phyloP scores from a whole-genome alignment of 2,113 vertebrate genomes.

The Prunella himalayana region DNA sequence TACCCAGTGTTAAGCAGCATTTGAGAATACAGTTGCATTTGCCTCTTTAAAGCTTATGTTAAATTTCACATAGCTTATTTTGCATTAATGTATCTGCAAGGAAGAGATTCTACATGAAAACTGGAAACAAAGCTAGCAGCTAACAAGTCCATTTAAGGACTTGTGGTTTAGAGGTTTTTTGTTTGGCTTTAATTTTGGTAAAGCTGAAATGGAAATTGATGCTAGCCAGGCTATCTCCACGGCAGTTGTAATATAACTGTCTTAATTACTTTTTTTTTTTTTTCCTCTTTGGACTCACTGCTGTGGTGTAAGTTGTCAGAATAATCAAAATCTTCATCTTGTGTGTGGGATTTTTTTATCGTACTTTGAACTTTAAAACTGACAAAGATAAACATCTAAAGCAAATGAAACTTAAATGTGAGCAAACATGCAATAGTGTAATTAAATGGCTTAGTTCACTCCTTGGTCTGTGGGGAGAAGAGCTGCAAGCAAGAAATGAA shows the following conservation, averaged over 20 bases:
- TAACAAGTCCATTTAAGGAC: neutral
- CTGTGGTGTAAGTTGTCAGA: neutral
- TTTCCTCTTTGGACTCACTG: neutral
- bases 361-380: neutral
- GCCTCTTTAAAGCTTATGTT: neutral
- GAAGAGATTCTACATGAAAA: neutral
- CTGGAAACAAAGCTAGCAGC: neutral
- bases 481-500: neutral
- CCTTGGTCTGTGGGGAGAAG: neutral
- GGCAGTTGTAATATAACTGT: neutral
- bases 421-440: neutral
- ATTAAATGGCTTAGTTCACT: neutral
- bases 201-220: neutral
- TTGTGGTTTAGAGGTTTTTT: neutral
- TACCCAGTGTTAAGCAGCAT: neutral
- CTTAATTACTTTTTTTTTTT: neutral
- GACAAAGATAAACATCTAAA: neutral
- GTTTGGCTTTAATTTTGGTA: neutral
- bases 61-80: neutral
- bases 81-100: neutral
- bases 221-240: neutral
- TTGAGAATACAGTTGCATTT: neutral
- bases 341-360: neutral
- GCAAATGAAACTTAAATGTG: neutral
- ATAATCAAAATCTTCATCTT: neutral